These are phyloP conservation scores for Metellina segmentata DNA, from an alignment of 2,888 invertebrate species.

Conservation along the genomic window DNA sequence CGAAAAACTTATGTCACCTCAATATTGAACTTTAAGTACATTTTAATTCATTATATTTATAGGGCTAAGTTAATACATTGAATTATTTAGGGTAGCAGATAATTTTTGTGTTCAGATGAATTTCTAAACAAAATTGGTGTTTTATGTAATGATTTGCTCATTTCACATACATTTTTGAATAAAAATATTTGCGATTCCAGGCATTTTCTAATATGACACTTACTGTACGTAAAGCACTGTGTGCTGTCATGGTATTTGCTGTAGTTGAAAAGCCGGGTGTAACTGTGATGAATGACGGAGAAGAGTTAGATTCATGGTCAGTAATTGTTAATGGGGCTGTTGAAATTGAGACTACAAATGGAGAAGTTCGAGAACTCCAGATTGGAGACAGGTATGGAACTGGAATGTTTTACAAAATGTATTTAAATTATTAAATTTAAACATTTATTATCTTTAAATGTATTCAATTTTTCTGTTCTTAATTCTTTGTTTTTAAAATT, in stretches of 20 bases:
- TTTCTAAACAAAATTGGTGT: too few relatives aligned
- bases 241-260: slow-evolving; percentile 99
- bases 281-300: slow-evolving; percentile 98
- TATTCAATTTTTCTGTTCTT: too few relatives aligned
- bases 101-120: too few relatives aligned
- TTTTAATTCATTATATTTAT: too few relatives aligned
- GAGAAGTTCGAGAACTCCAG: slow-evolving; percentile 90
- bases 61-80: too few relatives aligned
- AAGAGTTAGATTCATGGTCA: slow-evolving; percentile 99
- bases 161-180: neutral
- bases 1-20: too few relatives aligned
- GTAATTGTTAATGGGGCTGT: slow-evolving; percentile 99
- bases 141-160: neutral
- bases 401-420: too few relatives aligned
- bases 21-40: too few relatives aligned
- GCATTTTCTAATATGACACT: slow-evolving; percentile 99
- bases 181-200: slow-evolving; percentile 82
- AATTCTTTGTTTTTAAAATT: too few relatives aligned
- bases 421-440: too few relatives aligned
- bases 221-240: slow-evolving; percentile 94
- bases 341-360: slow-evolving; percentile 91
- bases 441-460: too few relatives aligned
- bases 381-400: slow-evolving; percentile 88
- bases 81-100: too few relatives aligned
- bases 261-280: slow-evolving; percentile 98